Conservation (phyloP, 2,113 vertebrate species). For the Upupa epops region DNA sequence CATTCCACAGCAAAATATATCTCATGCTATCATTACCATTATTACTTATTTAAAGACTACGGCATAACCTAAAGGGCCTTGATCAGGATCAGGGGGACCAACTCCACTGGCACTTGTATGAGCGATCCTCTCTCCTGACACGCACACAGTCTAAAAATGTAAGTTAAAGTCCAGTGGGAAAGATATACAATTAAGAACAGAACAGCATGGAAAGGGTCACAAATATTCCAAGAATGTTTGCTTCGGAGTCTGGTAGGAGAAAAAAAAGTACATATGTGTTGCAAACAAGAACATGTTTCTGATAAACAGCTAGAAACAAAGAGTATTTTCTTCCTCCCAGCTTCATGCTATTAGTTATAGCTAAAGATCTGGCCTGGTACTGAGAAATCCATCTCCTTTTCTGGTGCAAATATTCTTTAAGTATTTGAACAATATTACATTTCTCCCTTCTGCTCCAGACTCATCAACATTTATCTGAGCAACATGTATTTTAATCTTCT, state of each 20-base stretch:
- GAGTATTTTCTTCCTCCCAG: neutral
- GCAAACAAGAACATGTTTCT: neutral
- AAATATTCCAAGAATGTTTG: neutral
- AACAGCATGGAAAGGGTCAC: neutral
- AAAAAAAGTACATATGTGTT: neutral
- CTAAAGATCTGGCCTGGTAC: neutral
- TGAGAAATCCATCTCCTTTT: neutral
- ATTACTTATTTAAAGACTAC: constrained; percentile 48
- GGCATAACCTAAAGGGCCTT: neutral
- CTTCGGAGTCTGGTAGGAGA: neutral
- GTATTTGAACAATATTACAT: neutral
- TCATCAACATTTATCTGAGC: constrained; percentile 10
- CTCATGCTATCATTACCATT: constrained; percentile 19
- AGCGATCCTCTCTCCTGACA: neutral
- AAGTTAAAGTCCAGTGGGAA: neutral
- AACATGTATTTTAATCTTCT: neutral
- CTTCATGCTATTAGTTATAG: neutral
- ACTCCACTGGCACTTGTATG: neutral
- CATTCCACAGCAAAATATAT: constrained; percentile 37
- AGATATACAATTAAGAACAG: neutral
- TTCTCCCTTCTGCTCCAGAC: neutral
- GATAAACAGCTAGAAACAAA: neutral
- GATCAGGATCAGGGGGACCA: constrained; percentile 7
- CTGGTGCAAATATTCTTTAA: neutral
- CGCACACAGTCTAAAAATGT: neutral